Conservation (phyloP, 2,113 vertebrate genomes). For the Pleuronectes platessa region DNA sequence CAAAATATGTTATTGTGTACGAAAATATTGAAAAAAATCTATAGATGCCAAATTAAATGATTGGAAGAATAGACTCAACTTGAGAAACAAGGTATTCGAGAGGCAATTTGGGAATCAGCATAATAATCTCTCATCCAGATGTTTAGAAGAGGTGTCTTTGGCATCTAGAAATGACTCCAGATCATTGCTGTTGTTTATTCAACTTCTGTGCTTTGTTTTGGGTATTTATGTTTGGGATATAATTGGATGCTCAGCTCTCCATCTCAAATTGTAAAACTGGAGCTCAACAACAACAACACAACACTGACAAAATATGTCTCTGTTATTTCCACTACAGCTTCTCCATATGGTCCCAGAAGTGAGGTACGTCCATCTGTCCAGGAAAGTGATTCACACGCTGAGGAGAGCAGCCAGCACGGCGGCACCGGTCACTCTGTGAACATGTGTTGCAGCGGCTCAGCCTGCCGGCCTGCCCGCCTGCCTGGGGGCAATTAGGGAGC, state of each 20-base stretch:
- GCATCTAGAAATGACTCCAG: background rate
- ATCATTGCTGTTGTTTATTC: background rate
- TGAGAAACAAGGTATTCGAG: background rate
- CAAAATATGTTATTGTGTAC: background rate
- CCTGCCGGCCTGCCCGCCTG: constrained; percentile 49
- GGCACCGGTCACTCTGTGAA: constrained; percentile 66
- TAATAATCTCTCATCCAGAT: background rate
- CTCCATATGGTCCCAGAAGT: constrained; percentile 60
- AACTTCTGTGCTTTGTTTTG: background rate
- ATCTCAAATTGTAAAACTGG: background rate
- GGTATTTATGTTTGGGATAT: background rate
- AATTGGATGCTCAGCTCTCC: background rate
- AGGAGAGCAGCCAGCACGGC: constrained; percentile 45
- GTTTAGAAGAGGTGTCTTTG: background rate
- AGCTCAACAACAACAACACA: background rate
- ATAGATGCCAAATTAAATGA: background rate
- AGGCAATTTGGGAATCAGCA: background rate
- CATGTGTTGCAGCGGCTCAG: constrained; percentile 80
- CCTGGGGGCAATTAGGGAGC: constrained; percentile 79
- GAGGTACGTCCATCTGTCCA: constrained; percentile 78
- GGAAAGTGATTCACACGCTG: constrained; percentile 71
- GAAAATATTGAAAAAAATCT: background rate
- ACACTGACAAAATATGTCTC: constrained; percentile 7
- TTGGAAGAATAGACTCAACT: background rate
- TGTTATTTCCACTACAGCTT: constrained; percentile 7